These are phyloP conservation scores for Arrhamphus sclerolepis DNA, from an alignment of 2,797 vertebrate species.

Conservation along the genomic window DNA sequence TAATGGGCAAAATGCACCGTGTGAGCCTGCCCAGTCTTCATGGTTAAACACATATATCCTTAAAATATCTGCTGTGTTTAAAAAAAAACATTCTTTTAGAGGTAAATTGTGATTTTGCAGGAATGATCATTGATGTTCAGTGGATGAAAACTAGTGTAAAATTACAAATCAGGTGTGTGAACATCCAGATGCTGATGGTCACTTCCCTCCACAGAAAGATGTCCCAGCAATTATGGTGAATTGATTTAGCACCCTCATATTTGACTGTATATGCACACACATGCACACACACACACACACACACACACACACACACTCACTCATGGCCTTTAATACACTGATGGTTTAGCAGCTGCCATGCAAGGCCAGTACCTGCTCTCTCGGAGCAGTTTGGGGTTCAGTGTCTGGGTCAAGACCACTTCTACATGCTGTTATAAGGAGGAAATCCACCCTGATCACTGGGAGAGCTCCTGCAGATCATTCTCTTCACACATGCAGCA, in stretches of 20 bases:
- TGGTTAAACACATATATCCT: no score
- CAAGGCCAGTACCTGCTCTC: constrained; percentile 42
- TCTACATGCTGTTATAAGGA: constrained; percentile 35
- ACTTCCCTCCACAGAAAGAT: constrained; percentile 22
- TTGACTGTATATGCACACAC: constrained; percentile 1
- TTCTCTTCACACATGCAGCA: constrained; percentile 13
- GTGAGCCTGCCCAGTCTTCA: no score
- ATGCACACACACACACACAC: background rate
- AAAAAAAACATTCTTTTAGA: no score
- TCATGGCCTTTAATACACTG: background rate
- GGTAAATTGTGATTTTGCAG: no score
- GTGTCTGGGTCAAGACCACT: constrained; percentile 41
- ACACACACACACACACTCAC: background rate
- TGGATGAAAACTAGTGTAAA: no score
- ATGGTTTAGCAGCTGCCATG: constrained; percentile 47
- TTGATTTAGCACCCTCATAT: constrained; percentile 21
- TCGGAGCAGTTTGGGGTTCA: constrained; percentile 22
- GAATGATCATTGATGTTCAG: no score
- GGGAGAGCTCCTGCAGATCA: constrained; percentile 1
- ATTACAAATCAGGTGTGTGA: no score
- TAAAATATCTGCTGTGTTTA: no score
- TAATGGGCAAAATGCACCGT: no score
- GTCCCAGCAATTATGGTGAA: constrained; percentile 33
- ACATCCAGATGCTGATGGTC: constrained; percentile 9
- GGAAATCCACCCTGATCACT: constrained; percentile 7